Evolutionary conservation across 2,797 vertebrate genomes (phyloP).

Genomic region (Etheostoma nigrum): DNA sequence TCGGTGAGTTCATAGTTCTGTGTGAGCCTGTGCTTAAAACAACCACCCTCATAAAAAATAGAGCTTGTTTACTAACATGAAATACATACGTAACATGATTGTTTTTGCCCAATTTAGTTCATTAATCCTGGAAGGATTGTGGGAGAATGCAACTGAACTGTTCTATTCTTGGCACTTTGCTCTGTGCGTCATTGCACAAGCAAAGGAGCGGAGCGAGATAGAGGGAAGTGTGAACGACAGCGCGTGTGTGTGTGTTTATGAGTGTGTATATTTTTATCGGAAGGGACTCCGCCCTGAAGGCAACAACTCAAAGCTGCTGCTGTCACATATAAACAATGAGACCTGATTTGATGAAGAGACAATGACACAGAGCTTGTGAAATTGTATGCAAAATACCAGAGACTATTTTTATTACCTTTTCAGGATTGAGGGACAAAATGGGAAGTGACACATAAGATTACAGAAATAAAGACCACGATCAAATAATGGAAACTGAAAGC

Average conservation of each 20-base stretch:
- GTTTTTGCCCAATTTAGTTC: constrained; percentile 71
- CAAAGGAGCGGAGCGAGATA: constrained; percentile 63
- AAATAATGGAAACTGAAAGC: constrained; percentile 50
- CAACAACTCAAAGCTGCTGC: constrained; percentile 73
- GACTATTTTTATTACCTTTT: constrained; percentile 39
- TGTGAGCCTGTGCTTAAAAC: not conserved
- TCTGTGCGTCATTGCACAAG: constrained; percentile 71
- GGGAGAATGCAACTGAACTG: constrained; percentile 63
- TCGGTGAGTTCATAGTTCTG: not conserved
- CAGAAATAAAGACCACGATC: constrained; percentile 48
- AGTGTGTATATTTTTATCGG: constrained; percentile 57
- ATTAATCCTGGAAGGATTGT: constrained; percentile 70
- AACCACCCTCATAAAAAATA: constrained; percentile 33
- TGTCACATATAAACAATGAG: constrained; percentile 70
- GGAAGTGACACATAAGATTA: constrained; percentile 49
- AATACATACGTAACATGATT: constrained; percentile 53
- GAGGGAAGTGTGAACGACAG: constrained; percentile 25
- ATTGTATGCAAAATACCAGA: constrained; percentile 39
- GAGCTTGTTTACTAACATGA: constrained; percentile 51
- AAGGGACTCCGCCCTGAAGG: constrained; percentile 63
- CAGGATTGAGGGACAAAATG: constrained; percentile 34
- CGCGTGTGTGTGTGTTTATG: constrained; percentile 31
- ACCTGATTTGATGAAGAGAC: constrained; percentile 65
- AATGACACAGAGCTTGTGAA: constrained; percentile 44
- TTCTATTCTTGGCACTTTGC: constrained; percentile 76